Base-by-base conservation (phyloP, 2,797 vertebrate genomes). In the Nannoperca australis region DNA sequence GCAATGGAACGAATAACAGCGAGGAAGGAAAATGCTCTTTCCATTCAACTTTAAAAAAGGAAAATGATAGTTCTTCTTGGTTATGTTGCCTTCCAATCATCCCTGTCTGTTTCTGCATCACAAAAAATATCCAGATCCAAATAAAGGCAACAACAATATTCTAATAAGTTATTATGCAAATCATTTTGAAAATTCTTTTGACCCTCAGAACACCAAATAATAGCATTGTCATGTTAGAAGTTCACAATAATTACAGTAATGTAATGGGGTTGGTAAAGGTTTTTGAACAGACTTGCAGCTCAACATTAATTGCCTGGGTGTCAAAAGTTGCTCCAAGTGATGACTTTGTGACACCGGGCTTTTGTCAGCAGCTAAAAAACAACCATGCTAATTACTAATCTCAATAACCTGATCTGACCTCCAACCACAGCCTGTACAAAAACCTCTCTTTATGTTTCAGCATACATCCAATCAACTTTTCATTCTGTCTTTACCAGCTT, bases 101-200 rank as follows among this genome's bases (percentile, higher is more conserved):
- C 42, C 27, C 59, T 9, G 59, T 74, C 69, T 85, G 71, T 24
- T 78, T 77, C 24, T 73, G 55, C 64, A 66, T 84, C 72, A 65
- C 47, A 79, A 61, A 54, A 67, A 80, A 81, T 56, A 77, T 71
- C 71, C 73, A 71, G 72, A 81, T 74, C 59, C 36, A 64, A 64
- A 78, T 86, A 73, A 72, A 81, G 70, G 54, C 51, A 70, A 71
- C 65, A 74, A 59, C 54, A 85, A 82, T 51, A 49, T 60, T 65
- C 54, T 60, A 65, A 84, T 58, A 70, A 69, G 51, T 77, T 42
- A 82, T 79, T 73, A 82, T 83, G 79, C 62, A 85, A 78, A 87
- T 85, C 38, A 27, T 34, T 82, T 70, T 63, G 11, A 63, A 83
- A 44, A 66, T 27, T 76, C 61, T 66, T 65, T 55, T 77, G 50